phyloP scores from a whole-genome alignment of 2,888 invertebrate genomes.

The Meloe dianella region DNA sequence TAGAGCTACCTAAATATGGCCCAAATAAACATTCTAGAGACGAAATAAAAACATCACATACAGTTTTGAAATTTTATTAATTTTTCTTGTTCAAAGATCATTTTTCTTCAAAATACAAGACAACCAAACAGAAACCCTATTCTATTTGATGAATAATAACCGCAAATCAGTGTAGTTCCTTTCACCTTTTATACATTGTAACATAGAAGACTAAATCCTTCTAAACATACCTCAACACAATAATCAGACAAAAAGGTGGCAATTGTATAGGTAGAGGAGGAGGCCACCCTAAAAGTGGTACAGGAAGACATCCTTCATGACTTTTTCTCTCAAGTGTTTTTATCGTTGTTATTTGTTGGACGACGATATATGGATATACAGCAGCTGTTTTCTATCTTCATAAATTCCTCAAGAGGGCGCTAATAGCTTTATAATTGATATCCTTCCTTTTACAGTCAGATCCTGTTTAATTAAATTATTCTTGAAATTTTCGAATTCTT shows the following conservation, averaged over 20 bases:
- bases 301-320: slow-evolving; percentile 39
- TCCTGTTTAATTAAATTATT: slow-evolving; percentile 34
- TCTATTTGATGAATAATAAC: slow-evolving; percentile 14
- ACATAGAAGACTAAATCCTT: slow-evolving; percentile 25
- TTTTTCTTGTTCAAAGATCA: no score
- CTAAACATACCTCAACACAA: slow-evolving; percentile 27
- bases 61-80: background rate
- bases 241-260: slow-evolving; percentile 32
- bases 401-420: slow-evolving; percentile 43
- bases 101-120: background rate
- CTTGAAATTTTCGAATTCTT: slow-evolving; percentile 9
- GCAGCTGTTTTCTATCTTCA: slow-evolving; percentile 31
- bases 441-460: slow-evolving; percentile 35
- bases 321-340: slow-evolving; percentile 25
- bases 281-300: slow-evolving; percentile 31
- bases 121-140: background rate
- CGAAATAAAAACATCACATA: slow-evolving; percentile 24
- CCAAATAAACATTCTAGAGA: slow-evolving; percentile 40
- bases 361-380: background rate
- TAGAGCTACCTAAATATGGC: slow-evolving; percentile 30
- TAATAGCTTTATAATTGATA: slow-evolving; percentile 43
- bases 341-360: background rate
- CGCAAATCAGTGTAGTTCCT: slow-evolving; percentile 34
- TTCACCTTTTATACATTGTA: slow-evolving; percentile 27
- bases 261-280: slow-evolving; percentile 30